Percentiles rank a stretch among this genome's conserved stretches.
Evolutionary conservation across 2,888 invertebrate species (phyloP).

Genomic region (Orthonychiurus folsomi): DNA sequence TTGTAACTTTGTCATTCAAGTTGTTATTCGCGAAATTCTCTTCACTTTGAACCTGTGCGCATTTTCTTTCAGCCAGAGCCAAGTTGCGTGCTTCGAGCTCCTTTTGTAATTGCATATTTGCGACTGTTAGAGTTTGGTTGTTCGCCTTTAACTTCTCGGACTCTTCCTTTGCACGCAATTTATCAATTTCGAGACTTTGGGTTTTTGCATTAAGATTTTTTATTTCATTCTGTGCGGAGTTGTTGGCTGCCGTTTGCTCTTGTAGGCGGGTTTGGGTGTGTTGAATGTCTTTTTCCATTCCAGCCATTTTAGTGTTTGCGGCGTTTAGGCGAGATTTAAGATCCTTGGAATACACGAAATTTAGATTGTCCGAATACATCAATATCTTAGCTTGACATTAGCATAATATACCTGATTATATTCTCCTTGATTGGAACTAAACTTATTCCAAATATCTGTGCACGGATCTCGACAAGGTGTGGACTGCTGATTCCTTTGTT

Average conservation of each 20-base stretch:
- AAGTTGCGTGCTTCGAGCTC: no score
- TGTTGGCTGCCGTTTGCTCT: background rate
- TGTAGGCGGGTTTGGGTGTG: background rate
- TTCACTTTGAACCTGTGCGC: no score
- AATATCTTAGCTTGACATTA: no score
- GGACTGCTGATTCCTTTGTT: background rate
- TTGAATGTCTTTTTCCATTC: background rate
- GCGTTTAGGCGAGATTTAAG: background rate
- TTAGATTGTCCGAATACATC: no score
- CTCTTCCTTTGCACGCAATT: background rate
- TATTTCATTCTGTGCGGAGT: background rate
- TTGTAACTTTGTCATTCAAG: no score
- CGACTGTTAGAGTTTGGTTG: no score
- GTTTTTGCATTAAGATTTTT: background rate
- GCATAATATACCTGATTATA: no score
- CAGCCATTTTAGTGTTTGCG: background rate
- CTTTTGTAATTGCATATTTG: no score
- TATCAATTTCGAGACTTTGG: background rate
- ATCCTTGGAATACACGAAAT: background rate
- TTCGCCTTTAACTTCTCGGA: background rate
- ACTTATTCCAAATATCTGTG: background rate
- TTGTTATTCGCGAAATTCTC: no score
- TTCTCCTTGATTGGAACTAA: no score
- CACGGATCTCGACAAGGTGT: background rate
- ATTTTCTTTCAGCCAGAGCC: no score